Evolutionary conservation across 2,797 vertebrate genomes (phyloP).

Genomic region (Hapalemur alaotrensis): DNA sequence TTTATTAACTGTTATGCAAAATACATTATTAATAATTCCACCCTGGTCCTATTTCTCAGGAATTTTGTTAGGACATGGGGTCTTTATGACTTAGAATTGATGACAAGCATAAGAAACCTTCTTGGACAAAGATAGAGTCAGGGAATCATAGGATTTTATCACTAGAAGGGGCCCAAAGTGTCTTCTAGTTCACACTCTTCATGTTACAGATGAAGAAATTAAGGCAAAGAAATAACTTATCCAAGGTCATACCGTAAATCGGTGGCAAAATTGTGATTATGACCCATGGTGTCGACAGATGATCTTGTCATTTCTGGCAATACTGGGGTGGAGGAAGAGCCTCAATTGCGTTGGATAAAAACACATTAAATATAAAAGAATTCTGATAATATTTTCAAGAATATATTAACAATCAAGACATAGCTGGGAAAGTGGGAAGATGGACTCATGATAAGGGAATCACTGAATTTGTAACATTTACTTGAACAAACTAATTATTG

Average conservation of each 20-base stretch:
- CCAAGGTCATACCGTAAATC: not conserved
- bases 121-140: not conserved
- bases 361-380: not conserved
- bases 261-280: not conserved
- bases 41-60: not conserved
- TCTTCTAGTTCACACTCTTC: not conserved
- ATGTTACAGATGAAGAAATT: not conserved
- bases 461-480: not conserved
- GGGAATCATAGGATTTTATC: not conserved
- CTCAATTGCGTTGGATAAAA: not conserved
- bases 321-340: not conserved
- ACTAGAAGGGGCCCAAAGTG: not conserved
- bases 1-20: not conserved
- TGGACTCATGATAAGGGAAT: not conserved
- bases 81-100: not conserved
- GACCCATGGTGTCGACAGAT: not conserved
- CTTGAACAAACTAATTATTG: not conserved
- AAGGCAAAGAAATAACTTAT: slow-evolving; percentile 3
- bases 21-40: slow-evolving; percentile 2
- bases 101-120: not conserved
- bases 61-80: not conserved
- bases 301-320: not conserved
- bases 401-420: not conserved
- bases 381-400: slow-evolving; percentile 10
- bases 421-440: not conserved